Evolutionary conservation across 2,797 vertebrate genomes (phyloP), one percentile per base, ranked within the genome.

Genomic region (Pseudochirops corinnae): DNA sequence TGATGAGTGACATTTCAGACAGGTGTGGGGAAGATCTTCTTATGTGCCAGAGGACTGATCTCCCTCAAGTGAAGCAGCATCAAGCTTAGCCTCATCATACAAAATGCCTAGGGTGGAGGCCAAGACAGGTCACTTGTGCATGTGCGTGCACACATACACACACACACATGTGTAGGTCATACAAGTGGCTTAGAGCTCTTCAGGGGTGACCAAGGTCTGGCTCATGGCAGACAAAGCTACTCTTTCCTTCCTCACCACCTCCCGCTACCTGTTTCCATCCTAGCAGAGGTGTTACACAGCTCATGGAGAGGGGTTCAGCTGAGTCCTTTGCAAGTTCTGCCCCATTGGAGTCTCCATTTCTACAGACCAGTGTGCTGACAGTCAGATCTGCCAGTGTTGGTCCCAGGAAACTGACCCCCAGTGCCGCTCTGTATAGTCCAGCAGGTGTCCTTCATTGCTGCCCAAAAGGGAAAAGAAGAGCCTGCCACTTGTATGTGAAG

Each of bases 31-130:
- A 46, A 46, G 74, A 21, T 16, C 16, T 33, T 62, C 60, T 74
- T 21, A 39, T 2, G 33, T 18, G 11, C n/a, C n/a, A 10, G 16
- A 82, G 39, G 21, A 6, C 74, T 46, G 18, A 26, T 46, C n/a
- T 74, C 5, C n/a, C 18, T 18, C 6, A 7, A 21, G 0, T 39
- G 2, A 21, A 82, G n/a, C 5, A 0, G 6, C 16, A 5, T n/a
- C 39, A 50, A 6, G 24, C 74, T 50, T 24, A 10, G n/a, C 12
- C n/a, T 39, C n/a, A 62, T 74, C 16, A 39, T 74, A 21, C n/a
- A 82, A 6, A 46, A 46, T 24, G n/a, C 18, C 74, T 0, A 11
- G 21, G 9, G 39, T 50, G 9, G 24, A 46, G 39, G 3, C 7
- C 74, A 87, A 21, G 74, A 50, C 3, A n/a, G 18, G 14, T 33